Base-by-base conservation (phyloP, 2,888 invertebrate genomes). In the Trissonchulus latispiculum region DNA sequence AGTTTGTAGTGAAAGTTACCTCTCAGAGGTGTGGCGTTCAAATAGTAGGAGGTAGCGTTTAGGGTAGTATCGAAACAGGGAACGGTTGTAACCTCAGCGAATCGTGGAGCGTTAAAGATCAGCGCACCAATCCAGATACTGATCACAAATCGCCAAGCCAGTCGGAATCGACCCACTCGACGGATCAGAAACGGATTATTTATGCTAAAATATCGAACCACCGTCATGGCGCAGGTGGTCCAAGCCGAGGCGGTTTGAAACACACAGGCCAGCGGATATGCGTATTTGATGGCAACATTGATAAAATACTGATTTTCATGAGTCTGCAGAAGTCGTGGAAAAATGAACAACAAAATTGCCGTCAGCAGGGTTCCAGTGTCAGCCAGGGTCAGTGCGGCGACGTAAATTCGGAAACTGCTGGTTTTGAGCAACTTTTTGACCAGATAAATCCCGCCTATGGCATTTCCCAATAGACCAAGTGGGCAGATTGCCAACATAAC, bases 191-290 rank as follows among this genome's bases (percentile, higher is more conserved):
- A 48, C 2, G 69, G 69, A 23, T 33, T n/a, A n/a, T n/a, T 28
- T 15, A 68, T 2, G 15, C 36, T 31, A 36, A 68, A 2, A 33
- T 31, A 68, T n/a, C 69, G 29, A 33, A 68, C 36, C 8, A 68
- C n/a, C 8, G 69, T 68, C 69, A 68, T 68, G 36, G 32, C 36
- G 15, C 36, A 36, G 33, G 69, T 68, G 23, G 36, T 33, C 69
- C 69, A 68, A 23, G 69, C 69, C 36, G 69, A 68, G n/a, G 69
- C 69, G 3, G 69, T 33, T 33, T 68, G 69, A n/a, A 32, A 68
- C 2, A 68, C n/a, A 68, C 69, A 68, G n/a, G 69, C 69, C n/a
- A 68, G n/a, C n/a, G 69, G 69, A 68, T 68, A 68, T 36, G 48
- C 48, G 23, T 48, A 48, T 8, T 8, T 48, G 48, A 48, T 48